Base-by-base conservation (phyloP, 1,140 invertebrate species). In the Caenorhabditis inopinata region DNA sequence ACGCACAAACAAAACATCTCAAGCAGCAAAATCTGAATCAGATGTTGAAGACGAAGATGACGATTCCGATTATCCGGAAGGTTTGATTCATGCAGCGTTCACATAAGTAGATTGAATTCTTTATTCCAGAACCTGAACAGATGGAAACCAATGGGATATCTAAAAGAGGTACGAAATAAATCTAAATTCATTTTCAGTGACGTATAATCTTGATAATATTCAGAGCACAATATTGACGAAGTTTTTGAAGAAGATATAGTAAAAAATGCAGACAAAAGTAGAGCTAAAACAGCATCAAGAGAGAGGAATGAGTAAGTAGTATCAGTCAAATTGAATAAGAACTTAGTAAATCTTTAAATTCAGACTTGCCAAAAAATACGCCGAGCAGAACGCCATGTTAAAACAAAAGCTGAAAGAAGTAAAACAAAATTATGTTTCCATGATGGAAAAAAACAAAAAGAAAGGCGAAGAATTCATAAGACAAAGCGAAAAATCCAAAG, bases 401-500 rank as follows among this genome's bases (percentile, higher is more conserved):
- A 68, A 68, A 27, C 25, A 38, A 9, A 68, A 68, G 7, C n/a
- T 68, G 16, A 68, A 68, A 68, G 58, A 68, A 21, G 32, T 68
- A 18, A 29, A n/a, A n/a, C 7, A 23, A 7, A 68, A 68, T 21
- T 68, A 68, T 68, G 58, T 21, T 38, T 68, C 58, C 35, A 68
- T 68, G 18, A 7, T 68, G 5, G 58, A 68, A 9, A 68, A 68
- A 42, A 68, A 68, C 12, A 68, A 68, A 25, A 68, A 68, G 32
- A 68, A 68, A 68, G 58, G 32, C 3, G 58, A 68, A 68, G 58
- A 68, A 18, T 68, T 68, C 23, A 25, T 38, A 2, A 68, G 38
- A 18, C 58, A 68, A 14, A 68, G 58, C 38, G 58, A 68, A n/a
- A 68, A 68, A 7, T 68, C 58, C 7, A 68, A 38, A 68, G 58